phyloP scores from a whole-genome alignment of 2,113 vertebrate species.

The Leiothrix lutea region DNA sequence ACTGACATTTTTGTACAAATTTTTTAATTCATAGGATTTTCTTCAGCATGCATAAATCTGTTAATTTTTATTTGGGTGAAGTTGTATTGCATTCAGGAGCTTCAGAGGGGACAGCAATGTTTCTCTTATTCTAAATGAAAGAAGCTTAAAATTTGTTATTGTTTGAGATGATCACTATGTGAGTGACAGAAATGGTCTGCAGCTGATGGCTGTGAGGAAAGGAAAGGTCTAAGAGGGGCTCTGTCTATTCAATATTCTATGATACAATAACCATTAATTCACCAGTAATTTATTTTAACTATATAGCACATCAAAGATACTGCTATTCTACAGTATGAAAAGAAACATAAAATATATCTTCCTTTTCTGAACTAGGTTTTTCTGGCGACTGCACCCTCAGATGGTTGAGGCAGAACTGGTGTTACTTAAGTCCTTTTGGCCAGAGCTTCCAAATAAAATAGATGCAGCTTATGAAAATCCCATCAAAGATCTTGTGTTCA shows the following conservation, averaged over 20 bases:
- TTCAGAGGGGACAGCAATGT: not conserved
- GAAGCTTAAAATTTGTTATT: not conserved
- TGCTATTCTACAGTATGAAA: not conserved
- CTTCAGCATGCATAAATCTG: not conserved
- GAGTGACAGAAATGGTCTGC: not conserved
- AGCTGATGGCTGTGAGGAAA: not conserved
- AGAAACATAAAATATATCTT: not conserved
- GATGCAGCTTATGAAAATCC: conserved; percentile 92
- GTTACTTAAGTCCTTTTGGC: conserved; percentile 90
- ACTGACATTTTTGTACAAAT: not conserved
- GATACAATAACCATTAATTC: not conserved
- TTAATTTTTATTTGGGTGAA: not conserved
- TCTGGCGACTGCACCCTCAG: conserved; percentile 93
- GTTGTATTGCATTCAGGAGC: not conserved
- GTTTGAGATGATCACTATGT: not conserved
- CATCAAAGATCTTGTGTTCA: conserved; percentile 81
- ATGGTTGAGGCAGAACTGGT: conserved; percentile 83
- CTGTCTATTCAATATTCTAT: not conserved
- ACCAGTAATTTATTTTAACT: not conserved
- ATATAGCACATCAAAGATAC: not conserved
- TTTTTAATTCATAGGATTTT: not conserved
- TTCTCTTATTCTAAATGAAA: not conserved
- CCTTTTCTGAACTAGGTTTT: conserved; percentile 78
- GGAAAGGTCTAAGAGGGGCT: not conserved
- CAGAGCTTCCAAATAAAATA: conserved; percentile 86